phyloP scores from a whole-genome alignment of 2,797 vertebrate genomes.

The Gambelia wislizenii region DNA sequence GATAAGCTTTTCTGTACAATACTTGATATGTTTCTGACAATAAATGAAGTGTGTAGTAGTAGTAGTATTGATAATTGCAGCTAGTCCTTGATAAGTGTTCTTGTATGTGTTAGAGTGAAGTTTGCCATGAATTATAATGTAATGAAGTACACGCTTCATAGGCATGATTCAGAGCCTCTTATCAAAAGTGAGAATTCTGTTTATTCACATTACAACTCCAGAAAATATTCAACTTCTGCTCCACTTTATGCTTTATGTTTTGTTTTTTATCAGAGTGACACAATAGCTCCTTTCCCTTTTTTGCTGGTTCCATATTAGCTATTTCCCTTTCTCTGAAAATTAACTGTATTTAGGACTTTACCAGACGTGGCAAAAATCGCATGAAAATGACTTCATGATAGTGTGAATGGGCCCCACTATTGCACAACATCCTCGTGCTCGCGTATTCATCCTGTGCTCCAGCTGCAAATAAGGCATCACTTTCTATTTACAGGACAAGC shows the following conservation, averaged over 20 bases:
- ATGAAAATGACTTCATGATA: no score
- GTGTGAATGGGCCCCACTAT: no score
- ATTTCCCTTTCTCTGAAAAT: background rate
- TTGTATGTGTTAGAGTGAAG: background rate
- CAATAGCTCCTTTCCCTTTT: background rate
- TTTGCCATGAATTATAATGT: background rate
- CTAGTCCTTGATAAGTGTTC: background rate
- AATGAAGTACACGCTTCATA: background rate
- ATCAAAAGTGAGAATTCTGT: background rate
- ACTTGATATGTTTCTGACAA: background rate
- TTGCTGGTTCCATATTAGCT: background rate
- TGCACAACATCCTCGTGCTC: no score
- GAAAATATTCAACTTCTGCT: background rate
- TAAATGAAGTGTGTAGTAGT: background rate
- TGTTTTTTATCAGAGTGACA: background rate
- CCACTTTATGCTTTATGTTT: background rate
- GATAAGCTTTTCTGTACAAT: background rate
- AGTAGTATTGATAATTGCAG: background rate
- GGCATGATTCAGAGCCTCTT: background rate
- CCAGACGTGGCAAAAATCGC: no score
- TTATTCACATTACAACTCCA: no score
- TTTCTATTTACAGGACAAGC: no score
- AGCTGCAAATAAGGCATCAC: no score
- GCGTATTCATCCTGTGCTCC: no score
- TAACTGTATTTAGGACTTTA: background rate